Evolutionary conservation across 2,888 invertebrate genomes (phyloP), one percentile per base, ranked within the genome.

Genomic region (Ashinkailepas kermadecensis): DNA sequence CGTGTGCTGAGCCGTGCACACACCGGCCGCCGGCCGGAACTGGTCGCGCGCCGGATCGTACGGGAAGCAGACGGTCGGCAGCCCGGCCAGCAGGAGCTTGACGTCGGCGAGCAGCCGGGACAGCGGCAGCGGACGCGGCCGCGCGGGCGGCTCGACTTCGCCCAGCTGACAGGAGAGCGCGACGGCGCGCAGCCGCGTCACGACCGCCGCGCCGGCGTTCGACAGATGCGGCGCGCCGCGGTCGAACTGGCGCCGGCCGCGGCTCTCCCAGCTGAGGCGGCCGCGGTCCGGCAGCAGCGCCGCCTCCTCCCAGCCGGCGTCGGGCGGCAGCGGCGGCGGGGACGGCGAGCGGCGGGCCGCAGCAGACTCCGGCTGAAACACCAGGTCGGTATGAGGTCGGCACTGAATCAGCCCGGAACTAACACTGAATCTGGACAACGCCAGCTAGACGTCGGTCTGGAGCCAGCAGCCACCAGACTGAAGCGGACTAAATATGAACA

Each of bases 121-220:
- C 74, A 74, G 18, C 54, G 74, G 56, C 54, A 74, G 21, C 9
- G 54, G 74, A 21, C 56, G 74, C 9, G 74, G 18, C 21, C 54
- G 21, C 21, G 54, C 18, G 18, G 56, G 13, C 8, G 21, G 15
- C 12, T 21, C 54, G 9, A 8, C 21, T 4, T 21, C 54, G 9
- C 8, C 21, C 10, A 13, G 54, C 8, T 54, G 15, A 9, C 74
- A 56, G 74, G 54, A 6, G 54, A 74, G 74, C 74, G 23, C 23
- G 21, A 74, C 54, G 1, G 18, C 18, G 1, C 74, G 56, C 18
- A 74, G 74, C 56, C 8, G 56, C 18, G 74, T 18, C 21, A 74
- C 54, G 8, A 10, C 74, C 18, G 74, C 74, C 54, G 74, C 21
- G 2, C 74, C 74, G 54, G 74, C 56, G 91, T 97, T 12, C 10